phyloP scores from a whole-genome alignment of 2,797 vertebrate species.

The Peromyscus aztecus region DNA sequence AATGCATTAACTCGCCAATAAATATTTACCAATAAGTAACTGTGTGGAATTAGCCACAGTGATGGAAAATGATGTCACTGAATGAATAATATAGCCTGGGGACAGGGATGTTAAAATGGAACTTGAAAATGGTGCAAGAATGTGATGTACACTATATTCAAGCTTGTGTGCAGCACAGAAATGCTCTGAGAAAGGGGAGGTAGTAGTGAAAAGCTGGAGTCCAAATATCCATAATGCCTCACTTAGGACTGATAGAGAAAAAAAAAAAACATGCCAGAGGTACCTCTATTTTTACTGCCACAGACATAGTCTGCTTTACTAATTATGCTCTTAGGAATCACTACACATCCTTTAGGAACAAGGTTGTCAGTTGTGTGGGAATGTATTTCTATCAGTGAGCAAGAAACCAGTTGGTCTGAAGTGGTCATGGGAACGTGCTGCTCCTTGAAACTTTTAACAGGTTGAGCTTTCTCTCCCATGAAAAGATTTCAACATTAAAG shows the following conservation, averaged over 20 bases:
- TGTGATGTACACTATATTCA: background rate
- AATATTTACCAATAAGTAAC: slow-evolving; percentile 55
- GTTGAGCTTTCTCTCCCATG: background rate
- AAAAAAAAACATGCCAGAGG: background rate
- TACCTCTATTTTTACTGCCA: background rate
- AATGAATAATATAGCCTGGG: background rate
- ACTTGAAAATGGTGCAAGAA: background rate
- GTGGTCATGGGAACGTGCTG: background rate
- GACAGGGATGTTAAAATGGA: background rate
- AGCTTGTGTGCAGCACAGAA: background rate
- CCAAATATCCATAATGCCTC: background rate
- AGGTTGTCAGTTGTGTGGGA: background rate
- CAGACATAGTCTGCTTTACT: background rate
- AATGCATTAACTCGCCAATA: slow-evolving; percentile 66
- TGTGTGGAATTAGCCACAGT: background rate
- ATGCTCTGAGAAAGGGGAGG: background rate
- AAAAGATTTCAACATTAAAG: slow-evolving; percentile 27
- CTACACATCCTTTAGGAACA: background rate
- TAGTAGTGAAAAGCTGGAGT: background rate
- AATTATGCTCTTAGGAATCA: background rate
- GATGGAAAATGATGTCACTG: background rate
- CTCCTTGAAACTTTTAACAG: background rate
- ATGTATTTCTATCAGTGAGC: background rate
- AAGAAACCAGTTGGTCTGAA: background rate
- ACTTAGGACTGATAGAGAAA: background rate